A percentile compares a stretch with the other conserved stretches of the same genome.
Evolutionary conservation across 2,797 vertebrate genomes (phyloP).

Genomic region (Eidolon dupreanum): DNA sequence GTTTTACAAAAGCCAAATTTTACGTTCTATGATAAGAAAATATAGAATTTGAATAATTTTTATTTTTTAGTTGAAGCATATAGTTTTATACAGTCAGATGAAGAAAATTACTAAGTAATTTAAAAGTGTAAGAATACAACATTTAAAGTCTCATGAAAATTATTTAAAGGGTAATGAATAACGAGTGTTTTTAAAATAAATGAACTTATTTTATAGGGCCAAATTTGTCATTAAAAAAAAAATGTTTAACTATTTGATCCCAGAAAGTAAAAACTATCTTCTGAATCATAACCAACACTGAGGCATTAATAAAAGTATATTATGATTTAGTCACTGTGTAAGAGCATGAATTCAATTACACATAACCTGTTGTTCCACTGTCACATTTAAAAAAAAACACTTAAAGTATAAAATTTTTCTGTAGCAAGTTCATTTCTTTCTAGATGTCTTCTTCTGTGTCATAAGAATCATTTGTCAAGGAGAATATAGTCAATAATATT

Average conservation of each 20-base stretch:
- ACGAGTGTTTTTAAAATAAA: background rate
- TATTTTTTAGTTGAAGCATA: background rate
- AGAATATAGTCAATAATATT: background rate
- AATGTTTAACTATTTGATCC: constrained; percentile 22
- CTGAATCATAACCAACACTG: background rate
- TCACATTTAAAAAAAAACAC: background rate
- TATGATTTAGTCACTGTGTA: background rate
- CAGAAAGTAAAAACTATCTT: constrained; percentile 4
- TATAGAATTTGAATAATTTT: constrained; percentile 16
- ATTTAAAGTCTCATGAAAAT: constrained; percentile 1
- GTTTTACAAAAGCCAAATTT: constrained; percentile 6
- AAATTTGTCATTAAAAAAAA: constrained; percentile 30
- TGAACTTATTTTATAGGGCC: background rate
- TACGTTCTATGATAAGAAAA: constrained; percentile 16
- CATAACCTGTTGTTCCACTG: background rate
- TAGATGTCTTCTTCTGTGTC: background rate
- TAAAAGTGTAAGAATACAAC: constrained; percentile 40
- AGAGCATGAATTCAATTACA: background rate
- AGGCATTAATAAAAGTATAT: constrained; percentile 22
- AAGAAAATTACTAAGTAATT: constrained; percentile 44
- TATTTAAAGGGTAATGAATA: background rate
- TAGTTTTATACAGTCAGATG: background rate
- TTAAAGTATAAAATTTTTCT: background rate
- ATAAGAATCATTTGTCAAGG: background rate
- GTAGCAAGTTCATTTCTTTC: background rate